A percentile compares a stretch with the other conserved stretches of the same genome.
These are phyloP conservation scores for Drosophila truncata DNA, from an alignment of 1,140 invertebrate species.

Conservation along the genomic window DNA sequence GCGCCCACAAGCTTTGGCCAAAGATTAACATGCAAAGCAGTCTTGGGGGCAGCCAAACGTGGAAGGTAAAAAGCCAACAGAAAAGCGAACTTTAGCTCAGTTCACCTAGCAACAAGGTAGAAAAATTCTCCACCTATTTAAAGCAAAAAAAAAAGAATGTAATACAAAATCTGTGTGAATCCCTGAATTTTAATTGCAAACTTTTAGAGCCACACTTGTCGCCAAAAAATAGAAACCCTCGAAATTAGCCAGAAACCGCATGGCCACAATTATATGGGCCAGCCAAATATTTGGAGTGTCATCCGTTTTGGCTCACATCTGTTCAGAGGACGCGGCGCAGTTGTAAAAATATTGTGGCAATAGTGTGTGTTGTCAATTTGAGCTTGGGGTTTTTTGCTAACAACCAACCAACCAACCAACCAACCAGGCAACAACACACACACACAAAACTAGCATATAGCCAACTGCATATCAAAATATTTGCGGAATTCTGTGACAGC, in stretches of 20 bases:
- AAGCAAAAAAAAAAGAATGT: neutral
- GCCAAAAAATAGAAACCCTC: slow-evolving; percentile 14
- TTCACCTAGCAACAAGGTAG: slow-evolving; percentile 18
- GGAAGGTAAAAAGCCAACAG: neutral
- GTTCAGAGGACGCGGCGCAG: slow-evolving; percentile 18
- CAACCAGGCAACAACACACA: neutral
- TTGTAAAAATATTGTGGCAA: slow-evolving; percentile 81
- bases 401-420: slow-evolving; percentile 17
- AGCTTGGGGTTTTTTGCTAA: slow-evolving; percentile 62
- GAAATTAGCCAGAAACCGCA: slow-evolving; percentile 72
- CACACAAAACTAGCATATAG: slow-evolving; percentile 1
- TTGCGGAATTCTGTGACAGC: slow-evolving; percentile 67
- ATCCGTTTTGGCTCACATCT: slow-evolving; percentile 27
- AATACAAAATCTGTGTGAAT: slow-evolving; percentile 26
- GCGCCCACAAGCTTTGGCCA: slow-evolving; percentile 46
- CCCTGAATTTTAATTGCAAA: slow-evolving; percentile 41
- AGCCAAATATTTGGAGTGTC: slow-evolving; percentile 73
- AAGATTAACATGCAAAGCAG: slow-evolving; percentile 72
- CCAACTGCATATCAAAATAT: slow-evolving; percentile 77
- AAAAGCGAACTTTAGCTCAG: slow-evolving; percentile 2
- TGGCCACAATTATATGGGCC: slow-evolving; percentile 68
- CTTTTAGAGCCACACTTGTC: slow-evolving; percentile 16
- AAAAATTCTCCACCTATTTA: neutral
- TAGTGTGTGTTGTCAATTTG: slow-evolving; percentile 75
- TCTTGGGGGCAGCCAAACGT: slow-evolving; percentile 21